These are phyloP conservation scores for Philhelius pedissequus DNA, from an alignment of 2,888 invertebrate species.

Conservation along the genomic window DNA sequence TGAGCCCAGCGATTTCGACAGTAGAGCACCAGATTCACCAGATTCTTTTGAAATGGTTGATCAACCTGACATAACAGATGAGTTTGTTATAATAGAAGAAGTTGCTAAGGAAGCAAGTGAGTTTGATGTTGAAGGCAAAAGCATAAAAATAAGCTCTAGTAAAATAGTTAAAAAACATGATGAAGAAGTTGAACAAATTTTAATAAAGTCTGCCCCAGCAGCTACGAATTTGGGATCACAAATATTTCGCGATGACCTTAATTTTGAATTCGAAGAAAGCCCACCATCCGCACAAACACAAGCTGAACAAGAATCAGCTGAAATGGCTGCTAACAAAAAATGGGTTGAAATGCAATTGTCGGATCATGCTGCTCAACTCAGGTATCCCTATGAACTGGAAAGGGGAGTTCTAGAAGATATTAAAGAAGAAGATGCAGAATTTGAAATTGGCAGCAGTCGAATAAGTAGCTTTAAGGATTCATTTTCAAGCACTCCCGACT, in stretches of 20 bases:
- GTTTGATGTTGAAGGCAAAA: constrained; percentile 90
- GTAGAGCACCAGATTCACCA: constrained; percentile 85
- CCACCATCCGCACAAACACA: constrained; percentile 79
- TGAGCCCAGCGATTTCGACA: constrained; percentile 80
- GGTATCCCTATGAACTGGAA: constrained; percentile 89
- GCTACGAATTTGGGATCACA: constrained; percentile 82
- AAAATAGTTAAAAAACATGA: constrained; percentile 83
- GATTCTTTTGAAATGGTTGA: constrained; percentile 94
- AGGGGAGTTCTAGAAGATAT: constrained; percentile 93
- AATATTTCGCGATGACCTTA: constrained; percentile 81
- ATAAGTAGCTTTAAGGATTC: constrained; percentile 91
- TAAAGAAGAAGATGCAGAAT: constrained; percentile 94
- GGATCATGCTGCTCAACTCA: constrained; percentile 81
- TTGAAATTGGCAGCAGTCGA: constrained; percentile 87
- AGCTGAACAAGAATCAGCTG: constrained; percentile 82
- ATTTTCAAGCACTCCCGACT: constrained; percentile 94
- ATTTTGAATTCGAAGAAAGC: constrained; percentile 86
- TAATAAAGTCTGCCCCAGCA: constrained; percentile 85
- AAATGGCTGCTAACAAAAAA: constrained; percentile 86
- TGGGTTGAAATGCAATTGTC: constrained; percentile 94
- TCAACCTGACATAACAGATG: constrained; percentile 91
- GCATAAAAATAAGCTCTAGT: constrained; percentile 83
- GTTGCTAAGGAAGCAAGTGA: constrained; percentile 92
- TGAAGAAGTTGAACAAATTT: constrained; percentile 85
- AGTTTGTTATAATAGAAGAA: constrained; percentile 93